Percentiles rank a stretch among this genome's conserved stretches.
Conservation (phyloP, 2,797 vertebrate species). For the Hippopotamyrus pictus region DNA sequence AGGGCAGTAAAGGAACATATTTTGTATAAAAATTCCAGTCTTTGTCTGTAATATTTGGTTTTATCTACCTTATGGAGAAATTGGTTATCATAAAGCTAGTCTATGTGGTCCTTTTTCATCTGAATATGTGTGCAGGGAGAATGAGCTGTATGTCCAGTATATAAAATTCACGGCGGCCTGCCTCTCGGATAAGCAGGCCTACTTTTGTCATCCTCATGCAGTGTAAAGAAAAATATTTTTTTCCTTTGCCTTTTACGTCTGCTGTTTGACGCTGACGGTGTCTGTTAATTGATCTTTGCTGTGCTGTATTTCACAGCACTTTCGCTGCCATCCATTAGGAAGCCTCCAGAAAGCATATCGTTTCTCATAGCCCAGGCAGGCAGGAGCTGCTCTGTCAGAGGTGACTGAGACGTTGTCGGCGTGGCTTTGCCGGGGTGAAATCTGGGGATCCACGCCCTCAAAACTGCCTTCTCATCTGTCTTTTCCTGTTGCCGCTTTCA, state of each 20-base stretch:
- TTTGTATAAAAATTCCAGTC: neutral
- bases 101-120: conserved; percentile 17
- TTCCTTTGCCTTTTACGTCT: conserved; percentile 25
- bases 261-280: conserved; percentile 37
- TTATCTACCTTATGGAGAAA: neutral
- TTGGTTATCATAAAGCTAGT: neutral
- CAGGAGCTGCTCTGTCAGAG: conserved; percentile 21
- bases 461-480: conserved; percentile 47
- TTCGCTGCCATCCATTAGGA: conserved; percentile 17
- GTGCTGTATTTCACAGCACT: conserved; percentile 33
- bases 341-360: conserved; percentile 39
- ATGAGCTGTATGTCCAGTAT: neutral
- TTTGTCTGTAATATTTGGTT: neutral
- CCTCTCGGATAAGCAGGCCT: neutral
- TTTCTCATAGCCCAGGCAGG: conserved; percentile 34
- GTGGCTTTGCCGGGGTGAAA: neutral
- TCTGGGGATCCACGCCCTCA: neutral
- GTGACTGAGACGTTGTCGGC: neutral
- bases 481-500: conserved; percentile 40
- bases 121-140: neutral
- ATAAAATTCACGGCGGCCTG: neutral
- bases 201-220: neutral
- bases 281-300: conserved; percentile 46
- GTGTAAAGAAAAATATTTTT: neutral
- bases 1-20: neutral